A percentile compares a stretch with the other conserved stretches of the same genome.
Conservation (phyloP, 1,140 invertebrate species). For the Andrena cerasifolii region DNA sequence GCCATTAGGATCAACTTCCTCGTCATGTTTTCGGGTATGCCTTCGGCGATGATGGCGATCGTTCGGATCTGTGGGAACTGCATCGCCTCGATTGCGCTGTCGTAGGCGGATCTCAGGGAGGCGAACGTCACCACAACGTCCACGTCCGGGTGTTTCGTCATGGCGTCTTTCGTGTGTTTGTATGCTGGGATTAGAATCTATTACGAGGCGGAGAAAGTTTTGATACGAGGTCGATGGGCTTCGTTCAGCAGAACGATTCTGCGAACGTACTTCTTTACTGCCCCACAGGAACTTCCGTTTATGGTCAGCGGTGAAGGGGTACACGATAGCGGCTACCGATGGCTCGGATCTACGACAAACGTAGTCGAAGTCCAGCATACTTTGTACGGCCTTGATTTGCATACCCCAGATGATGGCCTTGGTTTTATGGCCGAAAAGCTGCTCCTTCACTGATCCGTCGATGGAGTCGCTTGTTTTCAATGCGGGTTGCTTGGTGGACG, state of each 20-base stretch:
- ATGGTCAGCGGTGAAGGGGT: conserved; percentile 99
- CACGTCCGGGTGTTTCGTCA: conserved; percentile 96
- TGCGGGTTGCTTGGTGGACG: conserved; percentile 59
- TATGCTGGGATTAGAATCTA: conserved; percentile 88
- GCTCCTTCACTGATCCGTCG: conserved; percentile 58
- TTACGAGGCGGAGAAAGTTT: conserved; percentile 20
- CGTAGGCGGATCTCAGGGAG: conserved; percentile 98
- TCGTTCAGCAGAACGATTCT: background rate
- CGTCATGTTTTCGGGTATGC: conserved; percentile 99
- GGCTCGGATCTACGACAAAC: conserved; percentile 95
- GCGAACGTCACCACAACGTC: conserved; percentile 99
- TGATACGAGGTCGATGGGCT: background rate
- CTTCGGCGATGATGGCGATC: conserved; percentile 99
- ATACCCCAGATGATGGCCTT: conserved; percentile 99
- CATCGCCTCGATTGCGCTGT: conserved; percentile 97
- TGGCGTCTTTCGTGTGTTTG: conserved; percentile 98
- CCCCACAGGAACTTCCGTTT: conserved; percentile 99
- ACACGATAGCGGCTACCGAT: conserved; percentile 97
- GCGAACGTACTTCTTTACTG: conserved; percentile 90
- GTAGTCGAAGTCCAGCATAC: conserved; percentile 99
- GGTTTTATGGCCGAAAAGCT: conserved; percentile 92
- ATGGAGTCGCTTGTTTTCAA: conserved; percentile 63
- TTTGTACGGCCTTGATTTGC: conserved; percentile 98
- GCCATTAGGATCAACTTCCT: conserved; percentile 96
- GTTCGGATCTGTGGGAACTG: conserved; percentile 96